These are phyloP conservation scores for Carterocephalus palaemon DNA, from an alignment of 2,888 invertebrate genomes.

Conservation along the genomic window DNA sequence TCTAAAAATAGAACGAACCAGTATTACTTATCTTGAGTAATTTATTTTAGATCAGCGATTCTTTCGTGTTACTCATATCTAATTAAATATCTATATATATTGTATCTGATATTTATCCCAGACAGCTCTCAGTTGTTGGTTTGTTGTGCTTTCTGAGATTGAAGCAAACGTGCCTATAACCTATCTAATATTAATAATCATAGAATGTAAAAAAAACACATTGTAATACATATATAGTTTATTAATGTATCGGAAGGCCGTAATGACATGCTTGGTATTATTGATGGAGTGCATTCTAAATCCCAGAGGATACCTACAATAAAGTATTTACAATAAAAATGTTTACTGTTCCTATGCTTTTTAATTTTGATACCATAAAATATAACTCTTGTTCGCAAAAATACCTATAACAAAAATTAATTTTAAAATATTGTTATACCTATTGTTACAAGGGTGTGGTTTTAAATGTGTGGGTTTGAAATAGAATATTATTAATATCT, in stretches of 20 bases:
- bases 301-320: conserved; percentile 72
- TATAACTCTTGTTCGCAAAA: too few relatives aligned
- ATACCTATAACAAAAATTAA: too few relatives aligned
- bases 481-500: too few relatives aligned
- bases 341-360: conserved; percentile 70
- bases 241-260: conserved; percentile 32
- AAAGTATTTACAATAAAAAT: conserved; percentile 78
- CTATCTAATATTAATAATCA: conserved; percentile 10
- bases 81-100: too few relatives aligned
- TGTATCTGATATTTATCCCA: too few relatives aligned
- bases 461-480: too few relatives aligned
- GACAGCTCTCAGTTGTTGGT: too few relatives aligned
- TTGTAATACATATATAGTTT: conserved; percentile 19
- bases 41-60: too few relatives aligned
- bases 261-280: conserved; percentile 52
- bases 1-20: not conserved
- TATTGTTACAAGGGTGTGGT: too few relatives aligned
- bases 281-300: conserved; percentile 62
- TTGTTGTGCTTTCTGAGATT: not conserved
- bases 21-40: too few relatives aligned
- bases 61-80: too few relatives aligned
- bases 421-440: too few relatives aligned
- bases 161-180: conserved; percentile 10
- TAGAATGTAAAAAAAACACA: conserved; percentile 13
- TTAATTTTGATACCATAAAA: conserved; percentile 47